phyloP scores from a whole-genome alignment of 1,140 invertebrate species.

The Sesamia nonagrioides region DNA sequence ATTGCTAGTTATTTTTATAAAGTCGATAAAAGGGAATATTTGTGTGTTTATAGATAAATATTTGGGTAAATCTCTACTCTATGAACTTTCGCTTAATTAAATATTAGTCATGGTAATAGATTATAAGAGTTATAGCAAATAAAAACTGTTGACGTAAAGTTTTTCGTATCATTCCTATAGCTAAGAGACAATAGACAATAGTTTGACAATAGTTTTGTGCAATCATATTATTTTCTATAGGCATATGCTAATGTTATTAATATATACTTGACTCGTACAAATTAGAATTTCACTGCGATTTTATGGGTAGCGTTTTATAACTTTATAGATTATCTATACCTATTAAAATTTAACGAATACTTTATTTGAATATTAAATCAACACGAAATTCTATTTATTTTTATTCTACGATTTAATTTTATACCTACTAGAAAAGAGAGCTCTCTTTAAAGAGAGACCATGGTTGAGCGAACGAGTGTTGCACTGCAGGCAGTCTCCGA shows the following conservation, averaged over 20 bases:
- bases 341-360: slow-evolving; percentile 13
- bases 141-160: not conserved
- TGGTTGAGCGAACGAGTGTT: too few species aligned
- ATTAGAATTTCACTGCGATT: slow-evolving; percentile 8
- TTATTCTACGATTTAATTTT: not conserved
- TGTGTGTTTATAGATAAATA: not conserved
- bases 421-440: too few species aligned
- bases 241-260: slow-evolving; percentile 6
- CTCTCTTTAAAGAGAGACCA: too few species aligned
- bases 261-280: not conserved
- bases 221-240: slow-evolving; percentile 4
- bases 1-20: not conserved
- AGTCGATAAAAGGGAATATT: not conserved
- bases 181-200: not conserved
- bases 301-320: slow-evolving; percentile 1
- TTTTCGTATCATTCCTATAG: not conserved
- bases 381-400: too few species aligned
- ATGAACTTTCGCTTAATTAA: not conserved
- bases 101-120: not conserved
- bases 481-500: too few species aligned
- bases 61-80: not conserved
- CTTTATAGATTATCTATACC: slow-evolving; percentile 1
- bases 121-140: not conserved
- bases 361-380: slow-evolving; percentile 23
- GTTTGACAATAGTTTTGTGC: not conserved